Base-by-base conservation (phyloP, 2,888 invertebrate genomes). In the Ornithoptera alexandrae region DNA sequence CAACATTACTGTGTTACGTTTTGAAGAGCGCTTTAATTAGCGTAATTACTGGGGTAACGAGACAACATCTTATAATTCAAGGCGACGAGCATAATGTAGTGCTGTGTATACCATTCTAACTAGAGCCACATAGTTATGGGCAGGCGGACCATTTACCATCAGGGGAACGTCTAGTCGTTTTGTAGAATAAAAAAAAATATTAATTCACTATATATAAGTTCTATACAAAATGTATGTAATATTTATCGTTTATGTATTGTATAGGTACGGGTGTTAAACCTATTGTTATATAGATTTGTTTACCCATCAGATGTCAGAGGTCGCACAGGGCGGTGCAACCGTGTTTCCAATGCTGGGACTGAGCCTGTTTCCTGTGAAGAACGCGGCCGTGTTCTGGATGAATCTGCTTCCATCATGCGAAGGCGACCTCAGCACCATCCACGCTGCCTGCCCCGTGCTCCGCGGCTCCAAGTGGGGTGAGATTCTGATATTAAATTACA, bases 381-480 rank as follows among this genome's bases (percentile, higher is more conserved):
- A 98, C 17, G 94, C 97, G 22, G 98, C 99, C 12, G 97, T 97
- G 3, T 98, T 98, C 90, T 99, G 99, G 99, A 95, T 96, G 85
- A 99, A 99, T 92, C 93, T 99, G 74, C 96, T 97, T 86, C 95
- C 95, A 7, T 97, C 96, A 74, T 99, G 99, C 0, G 97, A 98
- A 77, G 99, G 98, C 3, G 97, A 99, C 92, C 94, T 95, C 76
- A 93, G 96, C 76, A 99, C 99, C 1, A 92, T 98, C 70, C 99
- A 99, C 92, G 99, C 98, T 2, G 99, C 98, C 65, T 99, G 99
- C 88, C 99, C 99, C 0, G 99, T 99, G 57, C 94, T 99, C n/a
- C 95, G 97, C 3, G 99, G 99, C 65, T 96, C 97, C 56, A 99
- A 99, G 93, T 99, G 99, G 99, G 98, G 98, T 98, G 18, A 53